Conservation (phyloP, 2,113 vertebrate genomes). For the Grus americana region DNA sequence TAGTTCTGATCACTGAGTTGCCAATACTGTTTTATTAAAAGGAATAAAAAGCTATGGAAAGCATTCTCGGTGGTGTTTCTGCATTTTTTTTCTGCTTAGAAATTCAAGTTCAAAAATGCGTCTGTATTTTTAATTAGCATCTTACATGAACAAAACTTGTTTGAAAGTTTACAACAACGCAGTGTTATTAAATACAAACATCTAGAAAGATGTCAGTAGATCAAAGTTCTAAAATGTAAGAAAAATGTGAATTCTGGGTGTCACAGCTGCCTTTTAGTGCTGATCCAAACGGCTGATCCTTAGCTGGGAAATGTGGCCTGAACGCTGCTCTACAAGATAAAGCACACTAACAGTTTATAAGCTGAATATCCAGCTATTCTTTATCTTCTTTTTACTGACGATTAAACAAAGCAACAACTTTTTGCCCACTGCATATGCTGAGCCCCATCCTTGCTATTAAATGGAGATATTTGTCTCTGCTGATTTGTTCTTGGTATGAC, state of each 20-base stretch:
- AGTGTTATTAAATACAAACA: not conserved
- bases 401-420: not conserved
- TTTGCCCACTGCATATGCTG: not conserved
- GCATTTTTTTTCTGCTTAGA: not conserved
- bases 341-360: not conserved
- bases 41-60: not conserved
- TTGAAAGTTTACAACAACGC: not conserved
- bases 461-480: not conserved
- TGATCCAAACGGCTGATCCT: not conserved
- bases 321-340: not conserved
- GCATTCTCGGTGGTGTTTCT: not conserved
- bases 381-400: not conserved
- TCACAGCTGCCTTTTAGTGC: not conserved
- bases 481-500: not conserved
- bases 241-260: not conserved
- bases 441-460: not conserved
- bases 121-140: not conserved
- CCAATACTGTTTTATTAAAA: not conserved
- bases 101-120: not conserved
- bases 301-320: not conserved
- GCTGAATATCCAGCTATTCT: not conserved
- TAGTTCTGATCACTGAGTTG: not conserved
- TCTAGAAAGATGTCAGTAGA: not conserved
- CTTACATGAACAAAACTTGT: not conserved
- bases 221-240: not conserved